Evolutionary conservation across 2,888 invertebrate species (phyloP).

Genomic region (Troilus luridus): DNA sequence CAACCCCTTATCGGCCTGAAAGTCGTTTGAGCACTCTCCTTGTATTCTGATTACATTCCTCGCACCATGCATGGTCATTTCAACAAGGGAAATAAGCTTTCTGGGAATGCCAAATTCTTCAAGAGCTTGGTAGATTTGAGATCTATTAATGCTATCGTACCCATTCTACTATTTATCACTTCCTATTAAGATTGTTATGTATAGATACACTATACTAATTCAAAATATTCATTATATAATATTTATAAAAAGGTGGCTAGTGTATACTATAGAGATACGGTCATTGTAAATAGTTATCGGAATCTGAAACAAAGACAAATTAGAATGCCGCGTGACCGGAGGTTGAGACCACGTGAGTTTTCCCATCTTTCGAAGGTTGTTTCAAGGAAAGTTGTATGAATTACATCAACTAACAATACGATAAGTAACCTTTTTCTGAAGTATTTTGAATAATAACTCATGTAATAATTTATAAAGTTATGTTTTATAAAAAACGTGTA

Average conservation of each 20-base stretch:
- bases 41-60: no score
- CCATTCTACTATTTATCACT: no score
- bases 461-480: no score
- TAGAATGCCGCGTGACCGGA: not conserved
- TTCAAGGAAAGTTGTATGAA: not conserved
- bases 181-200: not conserved
- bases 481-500: no score
- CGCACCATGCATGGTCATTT: no score
- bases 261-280: not conserved
- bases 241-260: not conserved
- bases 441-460: not conserved
- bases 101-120: no score
- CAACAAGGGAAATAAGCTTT: no score
- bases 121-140: no score
- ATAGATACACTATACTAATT: not conserved
- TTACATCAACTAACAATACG: not conserved
- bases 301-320: not conserved
- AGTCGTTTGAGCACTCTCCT: no score
- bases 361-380: not conserved
- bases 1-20: no score
- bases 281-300: not conserved
- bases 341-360: not conserved
- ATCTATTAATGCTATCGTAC: no score
- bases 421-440: not conserved
- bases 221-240: not conserved